Base-by-base conservation (phyloP, 2,113 vertebrate genomes). In the Rhagologus leucostigma region DNA sequence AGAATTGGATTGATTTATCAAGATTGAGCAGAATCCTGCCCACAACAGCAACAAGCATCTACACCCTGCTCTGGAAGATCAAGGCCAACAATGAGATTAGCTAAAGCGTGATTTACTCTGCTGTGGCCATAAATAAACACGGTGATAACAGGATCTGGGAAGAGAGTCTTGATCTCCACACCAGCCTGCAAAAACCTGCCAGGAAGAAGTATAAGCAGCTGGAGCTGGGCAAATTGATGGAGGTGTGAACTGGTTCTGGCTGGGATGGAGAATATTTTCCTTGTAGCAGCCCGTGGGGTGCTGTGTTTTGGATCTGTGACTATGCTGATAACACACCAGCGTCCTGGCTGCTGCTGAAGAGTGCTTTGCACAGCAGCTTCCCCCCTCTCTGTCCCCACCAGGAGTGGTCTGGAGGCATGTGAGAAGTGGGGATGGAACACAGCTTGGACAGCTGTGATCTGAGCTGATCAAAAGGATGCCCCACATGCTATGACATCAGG, bases 261-360 rank as follows among this genome's bases (percentile, higher is more conserved):
- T 70, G 84, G 37, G 37, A 65, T 44, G 33, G 52, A 78, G 47
- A 9, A 47, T 7, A 5, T 44, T 67, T 39, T 62, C n/a, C 33
- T 26, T 41, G 6, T 1, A 41, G 39, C 60, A 92, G 55, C 33
- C 35, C 0, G 0, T 18, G 42, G 13, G 32, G 8, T 69, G 39
- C 57, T 81, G 73, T 15, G 62, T 33, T 78, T 44, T 47, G 80
- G n/a, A 16, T 32, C 24, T 55, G 60, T 60, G 49, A 3, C 55
- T 30, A 0, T n/a, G 49, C 7, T 78, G 65, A 2, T 27, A 27
- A 32, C 13, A n/a, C 50, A 30, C 0, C 37, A 30, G 23, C 6
- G 26, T 11, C n/a, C 42, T 75, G 79, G 60, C 60, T 33, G 1
- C 6, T 56, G 41, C 80, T 52, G 46, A 60, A 47, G 20, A 56